Conservation (phyloP, 2,797 vertebrate species). For the Myotis myotis region DNA sequence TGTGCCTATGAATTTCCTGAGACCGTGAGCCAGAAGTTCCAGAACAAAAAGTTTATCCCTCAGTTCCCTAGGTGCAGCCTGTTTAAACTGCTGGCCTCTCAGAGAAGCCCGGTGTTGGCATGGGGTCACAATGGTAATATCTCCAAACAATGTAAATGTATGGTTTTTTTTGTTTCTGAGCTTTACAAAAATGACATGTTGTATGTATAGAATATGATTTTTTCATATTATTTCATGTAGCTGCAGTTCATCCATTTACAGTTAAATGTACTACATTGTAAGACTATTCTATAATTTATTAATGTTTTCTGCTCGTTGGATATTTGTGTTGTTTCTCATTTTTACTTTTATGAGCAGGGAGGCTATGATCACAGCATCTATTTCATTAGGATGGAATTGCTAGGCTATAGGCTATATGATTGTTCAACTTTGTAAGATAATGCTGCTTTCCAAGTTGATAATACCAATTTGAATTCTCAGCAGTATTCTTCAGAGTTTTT, state of each 20-base stretch:
- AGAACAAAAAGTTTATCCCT: conserved; percentile 27
- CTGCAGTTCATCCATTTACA: background rate
- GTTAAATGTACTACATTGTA: background rate
- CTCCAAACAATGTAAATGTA: background rate
- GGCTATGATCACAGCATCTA: background rate
- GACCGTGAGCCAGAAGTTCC: background rate
- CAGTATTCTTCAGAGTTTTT: conserved; percentile 28
- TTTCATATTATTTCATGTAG: background rate
- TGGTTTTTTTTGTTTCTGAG: background rate
- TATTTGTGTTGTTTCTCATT: background rate
- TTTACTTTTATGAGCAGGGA: background rate
- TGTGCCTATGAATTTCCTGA: background rate
- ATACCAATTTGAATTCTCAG: conserved; percentile 7
- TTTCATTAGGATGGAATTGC: background rate
- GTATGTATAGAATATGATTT: background rate
- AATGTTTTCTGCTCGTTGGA: background rate
- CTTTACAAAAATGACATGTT: background rate
- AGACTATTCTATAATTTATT: background rate
- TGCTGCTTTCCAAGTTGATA: background rate
- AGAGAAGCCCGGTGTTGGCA: background rate
- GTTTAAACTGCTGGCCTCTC: background rate
- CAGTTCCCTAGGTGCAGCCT: background rate
- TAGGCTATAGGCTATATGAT: background rate
- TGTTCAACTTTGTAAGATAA: conserved; percentile 8
- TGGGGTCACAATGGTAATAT: background rate